Evolutionary conservation across 2,888 invertebrate species (phyloP), one percentile per base, ranked within the genome.

Genomic region (Scaptomyza tumidula): DNA sequence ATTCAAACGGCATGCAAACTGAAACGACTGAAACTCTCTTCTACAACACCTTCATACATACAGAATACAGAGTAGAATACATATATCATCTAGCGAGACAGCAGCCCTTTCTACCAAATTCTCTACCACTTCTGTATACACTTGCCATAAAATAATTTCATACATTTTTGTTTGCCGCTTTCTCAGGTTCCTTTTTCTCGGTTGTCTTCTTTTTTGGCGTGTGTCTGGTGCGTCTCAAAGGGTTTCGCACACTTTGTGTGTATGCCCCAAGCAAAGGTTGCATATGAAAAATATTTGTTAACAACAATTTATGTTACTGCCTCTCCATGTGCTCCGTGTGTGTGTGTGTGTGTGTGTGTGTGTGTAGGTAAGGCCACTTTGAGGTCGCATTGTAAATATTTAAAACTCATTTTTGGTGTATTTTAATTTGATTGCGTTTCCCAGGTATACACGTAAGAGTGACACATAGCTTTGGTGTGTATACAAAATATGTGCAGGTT

Each of bases 211-310:
- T 33, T 57, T 41, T 41, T 41, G 44, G 43, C 46, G 55, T 39
- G 55, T 69, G 63, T 76, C 78, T 84, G 62, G 63, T 68, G 82
- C 53, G 67, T 82, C 82, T 81, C 82, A 82, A 82, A 87, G 82
- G 82, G 73, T 75, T 78, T 81, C 86, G 71, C 88, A 87, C 86
- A 69, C 65, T 52, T 29, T 57, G 52, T 57, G 37, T 73, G 56
- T 61, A 41, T 54, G 61, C 72, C 55, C 60, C n/a, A 33, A 57
- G 74, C 81, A 67, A 80, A 65, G 67, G 66, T 54, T 73, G 70
- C 79, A 82, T 69, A 73, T 82, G 76, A 69, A 82, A 85, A 82
- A 37, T 85, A 87, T 87, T 85, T 85, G 88, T 53, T 46, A 71
- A 70, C 66, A 64, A 71, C 62, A 70, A 68, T 69, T 61, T 69